Conservation (phyloP, 1,140 invertebrate species). For the Diploscapter pachys region DNA sequence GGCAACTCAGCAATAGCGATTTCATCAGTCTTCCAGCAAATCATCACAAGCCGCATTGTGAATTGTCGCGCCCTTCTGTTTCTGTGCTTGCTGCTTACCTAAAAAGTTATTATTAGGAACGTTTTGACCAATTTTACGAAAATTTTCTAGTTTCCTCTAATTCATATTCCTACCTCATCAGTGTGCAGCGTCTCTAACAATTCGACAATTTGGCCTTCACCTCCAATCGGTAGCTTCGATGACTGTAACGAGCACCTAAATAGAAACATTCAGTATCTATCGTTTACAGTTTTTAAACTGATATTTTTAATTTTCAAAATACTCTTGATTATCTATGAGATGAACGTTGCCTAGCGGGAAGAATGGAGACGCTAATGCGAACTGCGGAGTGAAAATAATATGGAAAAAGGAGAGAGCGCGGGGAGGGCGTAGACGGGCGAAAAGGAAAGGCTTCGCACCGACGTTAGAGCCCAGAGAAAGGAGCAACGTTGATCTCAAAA, state of each 20-base stretch:
- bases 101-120: too few species aligned
- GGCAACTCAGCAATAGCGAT: constrained; percentile 2
- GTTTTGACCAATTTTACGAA: too few species aligned
- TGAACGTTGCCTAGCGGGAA: too few species aligned
- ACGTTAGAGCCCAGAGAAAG: too few species aligned
- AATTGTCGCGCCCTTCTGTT: constrained; percentile 27
- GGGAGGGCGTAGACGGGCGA: too few species aligned
- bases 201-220: constrained; percentile 17
- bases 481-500: too few species aligned
- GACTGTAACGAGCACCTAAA: constrained; percentile 8
- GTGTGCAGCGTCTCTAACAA: constrained; percentile 25
- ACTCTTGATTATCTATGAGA: too few species aligned
- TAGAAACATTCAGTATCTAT: background rate
- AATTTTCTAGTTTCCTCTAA: too few species aligned
- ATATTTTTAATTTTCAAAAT: background rate
- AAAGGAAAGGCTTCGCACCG: too few species aligned
- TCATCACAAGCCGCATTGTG: constrained; percentile 16
- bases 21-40: constrained; percentile 13
- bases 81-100: constrained; percentile 20
- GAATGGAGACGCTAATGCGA: too few species aligned
- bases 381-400: too few species aligned
- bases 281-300: background rate
- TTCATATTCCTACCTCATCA: background rate
- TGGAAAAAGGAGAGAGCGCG: too few species aligned
- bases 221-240: constrained; percentile 15